Evolutionary conservation across 2,888 invertebrate genomes (phyloP), one percentile per base, ranked within the genome.

Genomic region (Gryllus longicercus): DNA sequence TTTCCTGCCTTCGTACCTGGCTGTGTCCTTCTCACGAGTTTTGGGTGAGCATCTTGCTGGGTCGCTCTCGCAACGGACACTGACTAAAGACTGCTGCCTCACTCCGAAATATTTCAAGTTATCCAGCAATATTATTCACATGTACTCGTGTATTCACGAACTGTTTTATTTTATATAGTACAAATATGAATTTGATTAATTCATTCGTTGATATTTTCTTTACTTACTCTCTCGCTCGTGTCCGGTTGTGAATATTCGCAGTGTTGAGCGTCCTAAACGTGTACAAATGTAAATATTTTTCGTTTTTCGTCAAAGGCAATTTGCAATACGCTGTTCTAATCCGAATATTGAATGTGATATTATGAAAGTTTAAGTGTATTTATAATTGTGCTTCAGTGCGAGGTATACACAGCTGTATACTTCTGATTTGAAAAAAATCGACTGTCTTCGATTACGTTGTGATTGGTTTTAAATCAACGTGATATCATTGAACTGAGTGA

Each of bases 1-100:
- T 80, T 78, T 78, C 74, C 78, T 80, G 77, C 80, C 80, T 80
- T 77, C 14, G 21, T 79, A 50, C 77, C 79, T 79, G 75, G 75
- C n/a, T 76, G 75, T 76, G 50, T 51, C 25, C 38, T 23, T 49
- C 78, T 25, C 50, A 78, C 21, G 49, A 74, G 75, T 50, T 23
- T 25, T 75, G 75, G n/a, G 49, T 79, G 80, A 23, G 63, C 63
- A 63, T 63, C 63, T 63, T 63, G 63, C 16, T 63, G 63, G 63
- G 63, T 63, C 63, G 63, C 63, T 63, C 16, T 63, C n/a, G 63
- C 63, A 63, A 63, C 63, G 63, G 63, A 63, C 63, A 63, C 63
- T 63, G 63, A 63, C 63, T 63, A 14, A 63, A 63, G 63, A 63
- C 63, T 63, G n/a, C n/a, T 18, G 16, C n/a, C n/a, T 63, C 16